Base-by-base conservation (phyloP, 2,888 invertebrate species). In the Pollenia amentaria region DNA sequence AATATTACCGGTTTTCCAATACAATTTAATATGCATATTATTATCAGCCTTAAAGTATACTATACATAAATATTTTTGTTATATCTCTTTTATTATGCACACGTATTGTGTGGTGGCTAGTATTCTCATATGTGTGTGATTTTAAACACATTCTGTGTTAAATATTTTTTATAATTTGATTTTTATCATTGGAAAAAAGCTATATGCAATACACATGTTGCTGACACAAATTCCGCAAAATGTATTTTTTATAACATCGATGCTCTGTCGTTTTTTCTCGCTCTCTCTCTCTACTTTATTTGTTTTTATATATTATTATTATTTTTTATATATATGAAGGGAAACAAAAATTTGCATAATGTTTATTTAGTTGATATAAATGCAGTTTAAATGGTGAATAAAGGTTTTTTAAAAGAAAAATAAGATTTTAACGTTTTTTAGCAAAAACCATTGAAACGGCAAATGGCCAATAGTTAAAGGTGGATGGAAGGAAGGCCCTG, bases 281-380 rank as follows among this genome's bases (percentile, higher is more conserved):
- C n/a, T n/a, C n/a, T 0, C 21, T n/a, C 46, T 60, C 44, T 10
- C 11, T n/a, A 1, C 42, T 14, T 29, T 18, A 12, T 21, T 44
- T 44, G 12, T 44, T 55, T 40, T 72, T 44, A 16, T 16, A 44
- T 46, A 11, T n/a, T 51, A 51, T 70, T 53, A 70, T 40, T 16
- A 55, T 69, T 69, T 77, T 67, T 79, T 70, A 38, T 53, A 10
- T 69, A 0, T 12, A 69, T 48, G 57, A 75, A 48, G 9, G 55
- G 57, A 85, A 81, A 81, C 48, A 60, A 72, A 53, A 67, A 81
- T 77, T 85, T 81, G 80, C 77, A 85, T 76, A 72, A 60, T 65
- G 57, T 82, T 83, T 70, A 70, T 83, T 83, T 75, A 70, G 69
- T 79, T 83, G 42, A 11, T 78, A 64, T 48, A 46, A 75, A 83